A percentile compares a stretch with the other conserved stretches of the same genome.
Evolutionary conservation across 2,888 invertebrate genomes (phyloP).

Genomic region (Nomada lathburiana): DNA sequence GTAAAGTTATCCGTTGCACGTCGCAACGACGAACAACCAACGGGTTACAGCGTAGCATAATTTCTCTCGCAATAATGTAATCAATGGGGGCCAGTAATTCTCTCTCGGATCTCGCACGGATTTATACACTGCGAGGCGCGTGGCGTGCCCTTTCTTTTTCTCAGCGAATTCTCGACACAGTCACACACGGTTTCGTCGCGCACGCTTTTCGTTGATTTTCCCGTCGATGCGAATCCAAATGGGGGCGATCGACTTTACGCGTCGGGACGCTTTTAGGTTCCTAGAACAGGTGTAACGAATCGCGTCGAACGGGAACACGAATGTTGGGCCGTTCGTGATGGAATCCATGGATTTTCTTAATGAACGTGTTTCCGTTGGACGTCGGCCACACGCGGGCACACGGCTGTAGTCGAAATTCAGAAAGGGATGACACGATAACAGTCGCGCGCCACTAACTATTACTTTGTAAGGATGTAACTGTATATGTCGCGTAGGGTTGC

Average conservation of each 20-base stretch:
- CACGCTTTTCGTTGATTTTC: slow-evolving; percentile 15
- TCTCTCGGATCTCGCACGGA: slow-evolving; percentile 84
- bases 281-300: slow-evolving; percentile 22
- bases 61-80: slow-evolving; percentile 68
- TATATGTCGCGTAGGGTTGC: slow-evolving; percentile 77
- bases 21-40: slow-evolving; percentile 37
- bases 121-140: slow-evolving; percentile 81
- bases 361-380: slow-evolving; percentile 18
- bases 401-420: slow-evolving; percentile 48
- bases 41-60: slow-evolving; percentile 56
- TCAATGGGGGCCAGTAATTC: slow-evolving; percentile 84
- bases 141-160: slow-evolving; percentile 59
- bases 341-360: neutral
- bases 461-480: slow-evolving; percentile 78
- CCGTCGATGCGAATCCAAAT: neutral
- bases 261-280: slow-evolving; percentile 35
- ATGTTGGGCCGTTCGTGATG: neutral
- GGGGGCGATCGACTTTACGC: slow-evolving; percentile 7
- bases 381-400: neutral
- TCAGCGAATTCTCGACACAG: slow-evolving; percentile 50
- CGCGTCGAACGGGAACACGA: slow-evolving; percentile 29
- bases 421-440: slow-evolving; percentile 54
- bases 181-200: slow-evolving; percentile 13
- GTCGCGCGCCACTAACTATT: slow-evolving; percentile 81
- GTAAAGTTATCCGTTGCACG: slow-evolving; percentile 57